phyloP scores from a whole-genome alignment of 1,140 invertebrate species.

The Magallana angulata region DNA sequence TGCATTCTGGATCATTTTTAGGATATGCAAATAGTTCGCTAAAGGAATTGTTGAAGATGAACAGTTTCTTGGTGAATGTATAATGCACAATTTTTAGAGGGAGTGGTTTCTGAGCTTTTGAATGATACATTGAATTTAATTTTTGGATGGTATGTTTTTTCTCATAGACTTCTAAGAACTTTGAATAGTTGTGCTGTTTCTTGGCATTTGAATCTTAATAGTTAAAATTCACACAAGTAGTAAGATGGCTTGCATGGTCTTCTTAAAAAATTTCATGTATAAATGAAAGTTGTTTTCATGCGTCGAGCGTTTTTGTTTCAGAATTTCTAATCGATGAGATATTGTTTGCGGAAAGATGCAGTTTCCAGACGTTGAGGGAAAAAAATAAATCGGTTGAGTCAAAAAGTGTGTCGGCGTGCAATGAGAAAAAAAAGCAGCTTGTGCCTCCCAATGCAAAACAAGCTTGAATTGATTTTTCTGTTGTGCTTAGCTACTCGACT shows the following conservation, averaged over 20 bases:
- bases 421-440: conserved; percentile 8
- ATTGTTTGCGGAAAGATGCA: neutral
- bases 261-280: neutral
- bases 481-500: conserved; percentile 29
- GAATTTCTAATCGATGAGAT: neutral
- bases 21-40: no score
- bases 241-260: neutral
- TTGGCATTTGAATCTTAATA: no score
- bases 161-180: no score
- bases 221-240: no score
- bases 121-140: no score
- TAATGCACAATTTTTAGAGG: no score
- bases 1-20: no score
- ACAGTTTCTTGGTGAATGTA: no score
- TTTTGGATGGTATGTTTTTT: no score
- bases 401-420: conserved; percentile 32
- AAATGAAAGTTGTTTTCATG: neutral
- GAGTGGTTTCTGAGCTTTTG: no score
- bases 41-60: no score
- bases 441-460: conserved; percentile 23
- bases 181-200: no score
- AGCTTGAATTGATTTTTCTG: conserved; percentile 29
- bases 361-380: neutral
- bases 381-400: conserved; percentile 23
- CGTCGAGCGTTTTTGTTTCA: neutral